Conservation (phyloP, 2,113 vertebrate species). For the Malurus melanocephalus region DNA sequence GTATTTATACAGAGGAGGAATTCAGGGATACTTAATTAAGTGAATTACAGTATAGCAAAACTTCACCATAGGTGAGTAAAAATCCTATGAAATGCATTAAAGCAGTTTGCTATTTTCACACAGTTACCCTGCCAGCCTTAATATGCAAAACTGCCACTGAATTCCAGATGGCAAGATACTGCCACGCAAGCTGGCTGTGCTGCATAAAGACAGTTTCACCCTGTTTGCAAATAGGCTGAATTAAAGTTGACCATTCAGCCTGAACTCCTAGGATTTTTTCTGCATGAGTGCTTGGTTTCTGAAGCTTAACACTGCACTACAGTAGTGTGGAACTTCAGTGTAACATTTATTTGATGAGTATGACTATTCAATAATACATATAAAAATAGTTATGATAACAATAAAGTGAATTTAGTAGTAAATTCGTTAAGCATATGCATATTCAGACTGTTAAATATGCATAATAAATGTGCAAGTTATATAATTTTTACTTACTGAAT, state of each 20-base stretch:
- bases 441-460: background rate
- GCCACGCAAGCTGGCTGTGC: conserved; percentile 1
- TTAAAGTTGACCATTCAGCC: conserved; percentile 49
- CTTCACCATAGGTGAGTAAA: conserved; percentile 11
- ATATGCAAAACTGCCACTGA: conserved; percentile 52
- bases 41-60: background rate
- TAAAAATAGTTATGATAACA: background rate
- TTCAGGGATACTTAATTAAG: conserved; percentile 16
- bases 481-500: background rate
- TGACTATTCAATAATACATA: background rate
- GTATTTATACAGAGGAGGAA: background rate
- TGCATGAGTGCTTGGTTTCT: conserved; percentile 28
- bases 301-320: background rate
- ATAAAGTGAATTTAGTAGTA: background rate
- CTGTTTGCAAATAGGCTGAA: conserved; percentile 40
- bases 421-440: background rate
- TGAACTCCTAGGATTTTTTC: conserved; percentile 47
- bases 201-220: background rate
- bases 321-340: background rate
- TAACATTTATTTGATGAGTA: background rate
- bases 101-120: conserved; percentile 52
- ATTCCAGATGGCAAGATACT: conserved; percentile 51
- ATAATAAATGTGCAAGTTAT: background rate
- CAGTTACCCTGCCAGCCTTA: conserved; percentile 41
- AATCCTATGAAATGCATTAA: conserved; percentile 34